Conservation (phyloP, 2,113 vertebrate species). For the Mormyrus iriodes region DNA sequence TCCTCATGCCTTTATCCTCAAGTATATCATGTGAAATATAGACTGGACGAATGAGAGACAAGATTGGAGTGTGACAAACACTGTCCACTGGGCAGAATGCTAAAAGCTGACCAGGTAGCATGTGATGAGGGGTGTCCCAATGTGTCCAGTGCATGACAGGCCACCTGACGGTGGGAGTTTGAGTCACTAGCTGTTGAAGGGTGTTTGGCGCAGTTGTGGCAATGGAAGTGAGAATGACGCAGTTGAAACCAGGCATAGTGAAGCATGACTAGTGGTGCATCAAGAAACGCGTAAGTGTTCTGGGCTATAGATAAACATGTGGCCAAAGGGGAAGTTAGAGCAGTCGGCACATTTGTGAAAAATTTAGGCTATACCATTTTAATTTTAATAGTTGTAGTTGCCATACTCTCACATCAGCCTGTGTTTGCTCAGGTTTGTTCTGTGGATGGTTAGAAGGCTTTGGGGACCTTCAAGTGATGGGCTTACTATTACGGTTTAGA, state of each 20-base stretch:
- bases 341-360: neutral
- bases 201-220: neutral
- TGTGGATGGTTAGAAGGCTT: neutral
- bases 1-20: neutral
- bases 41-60: neutral
- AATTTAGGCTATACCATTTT: neutral
- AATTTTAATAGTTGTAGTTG: neutral
- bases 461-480: neutral
- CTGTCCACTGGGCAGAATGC: neutral
- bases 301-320: neutral
- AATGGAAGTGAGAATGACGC: neutral
- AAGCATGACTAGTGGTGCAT: neutral
- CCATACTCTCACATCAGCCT: neutral
- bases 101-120: neutral
- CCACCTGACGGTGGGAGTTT: neutral
- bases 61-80: neutral
- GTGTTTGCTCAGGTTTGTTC: neutral
- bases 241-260: neutral
- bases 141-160: neutral
- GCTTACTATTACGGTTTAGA: neutral
- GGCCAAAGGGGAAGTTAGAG: slow-evolving; percentile 10
- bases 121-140: neutral
- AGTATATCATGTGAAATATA: neutral
- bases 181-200: neutral
- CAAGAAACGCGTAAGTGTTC: neutral